Conservation (phyloP, 2,113 vertebrate genomes). For the Equus quagga region DNA sequence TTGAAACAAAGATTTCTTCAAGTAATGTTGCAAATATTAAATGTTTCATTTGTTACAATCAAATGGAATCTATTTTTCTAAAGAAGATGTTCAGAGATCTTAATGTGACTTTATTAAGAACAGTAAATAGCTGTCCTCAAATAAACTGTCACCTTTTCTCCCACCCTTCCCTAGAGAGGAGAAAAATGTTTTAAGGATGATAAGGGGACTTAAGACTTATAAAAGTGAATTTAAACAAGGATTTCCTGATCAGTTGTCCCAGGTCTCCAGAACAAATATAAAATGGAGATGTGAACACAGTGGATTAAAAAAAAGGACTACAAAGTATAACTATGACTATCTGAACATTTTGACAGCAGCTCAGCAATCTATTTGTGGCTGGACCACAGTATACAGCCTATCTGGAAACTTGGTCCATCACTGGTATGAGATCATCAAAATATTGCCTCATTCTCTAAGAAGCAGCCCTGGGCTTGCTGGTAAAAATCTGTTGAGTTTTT, state of each 20-base stretch:
- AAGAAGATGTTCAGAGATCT: background rate
- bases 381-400: background rate
- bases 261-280: background rate
- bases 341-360: background rate
- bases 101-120: conserved; percentile 3
- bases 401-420: background rate
- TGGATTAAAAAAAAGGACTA: background rate
- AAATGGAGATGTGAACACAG: background rate
- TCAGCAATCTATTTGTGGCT: background rate
- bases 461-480: background rate
- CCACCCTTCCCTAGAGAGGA: background rate
- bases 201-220: background rate
- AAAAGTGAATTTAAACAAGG: background rate
- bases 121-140: background rate
- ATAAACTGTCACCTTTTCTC: background rate
- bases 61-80: background rate
- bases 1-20: background rate
- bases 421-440: background rate
- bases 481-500: background rate
- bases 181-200: background rate
- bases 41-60: background rate
- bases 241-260: background rate
- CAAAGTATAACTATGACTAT: background rate
- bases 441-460: background rate
- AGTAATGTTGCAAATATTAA: background rate